phyloP scores from a whole-genome alignment of 2,797 vertebrate species.

The Dipus sagitta region DNA sequence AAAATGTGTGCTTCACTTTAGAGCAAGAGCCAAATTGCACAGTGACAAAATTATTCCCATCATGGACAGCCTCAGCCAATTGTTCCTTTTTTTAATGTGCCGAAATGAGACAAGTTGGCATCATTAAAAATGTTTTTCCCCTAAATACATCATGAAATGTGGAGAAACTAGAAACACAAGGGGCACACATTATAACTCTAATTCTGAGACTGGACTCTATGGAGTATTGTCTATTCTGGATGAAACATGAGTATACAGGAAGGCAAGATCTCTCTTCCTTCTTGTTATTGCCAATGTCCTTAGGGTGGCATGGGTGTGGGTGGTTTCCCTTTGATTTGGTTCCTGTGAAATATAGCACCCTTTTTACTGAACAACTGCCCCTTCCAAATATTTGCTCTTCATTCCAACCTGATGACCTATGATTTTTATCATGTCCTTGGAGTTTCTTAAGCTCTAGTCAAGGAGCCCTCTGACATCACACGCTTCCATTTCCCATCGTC shows the following conservation, averaged over 20 bases:
- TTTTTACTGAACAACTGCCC: not conserved
- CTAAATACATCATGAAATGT: slow-evolving; percentile 70
- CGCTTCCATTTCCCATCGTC: not conserved
- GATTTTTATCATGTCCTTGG: not conserved
- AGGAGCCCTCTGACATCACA: not conserved
- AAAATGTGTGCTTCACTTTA: slow-evolving; percentile 67
- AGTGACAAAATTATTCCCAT: slow-evolving; percentile 76
- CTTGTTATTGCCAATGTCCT: too few relatives aligned
- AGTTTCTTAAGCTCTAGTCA: not conserved
- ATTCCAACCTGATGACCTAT: not conserved
- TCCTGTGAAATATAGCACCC: not conserved
- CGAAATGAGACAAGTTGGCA: slow-evolving; percentile 77
- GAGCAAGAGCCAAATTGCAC: slow-evolving; percentile 80
- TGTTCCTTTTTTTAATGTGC: slow-evolving; percentile 70
- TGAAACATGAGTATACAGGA: not conserved
- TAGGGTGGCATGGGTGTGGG: not conserved
- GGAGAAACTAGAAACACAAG: slow-evolving; percentile 67
- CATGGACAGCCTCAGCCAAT: slow-evolving; percentile 69
- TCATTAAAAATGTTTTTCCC: slow-evolving; percentile 70
- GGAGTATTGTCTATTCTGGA: not conserved
- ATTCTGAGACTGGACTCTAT: slow-evolving; percentile 60
- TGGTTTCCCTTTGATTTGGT: not conserved
- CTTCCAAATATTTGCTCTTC: not conserved
- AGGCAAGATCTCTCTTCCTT: not conserved
- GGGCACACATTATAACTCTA: slow-evolving; percentile 40